Percentiles rank a stretch among this genome's conserved stretches.
Evolutionary conservation across 92 coral and sea anemone species (phyloP).

Genomic region (Siderastrea radians): DNA sequence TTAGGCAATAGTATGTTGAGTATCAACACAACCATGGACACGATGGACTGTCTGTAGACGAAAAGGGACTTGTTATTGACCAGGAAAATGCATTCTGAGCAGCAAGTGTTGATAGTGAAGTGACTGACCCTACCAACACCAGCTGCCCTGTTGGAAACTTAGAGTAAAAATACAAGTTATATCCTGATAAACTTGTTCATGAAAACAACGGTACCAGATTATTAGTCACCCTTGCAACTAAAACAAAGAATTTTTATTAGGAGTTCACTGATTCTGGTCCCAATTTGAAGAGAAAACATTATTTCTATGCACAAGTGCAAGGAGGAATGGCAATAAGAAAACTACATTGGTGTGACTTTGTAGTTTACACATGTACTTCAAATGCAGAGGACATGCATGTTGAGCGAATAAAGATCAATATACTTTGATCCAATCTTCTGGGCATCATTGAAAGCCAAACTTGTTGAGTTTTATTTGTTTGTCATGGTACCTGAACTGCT

Average conservation of each 20-base stretch:
- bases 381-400: conserved; percentile 38
- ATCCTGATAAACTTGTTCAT: not conserved
- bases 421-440: conserved; percentile 53
- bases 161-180: conserved; percentile 31
- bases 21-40: conserved; percentile 9
- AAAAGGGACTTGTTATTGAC: not conserved
- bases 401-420: conserved; percentile 12
- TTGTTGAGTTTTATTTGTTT: conserved; percentile 52
- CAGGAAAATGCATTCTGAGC: conserved; percentile 35
- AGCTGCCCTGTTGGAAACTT: conserved; percentile 24
- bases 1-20: conserved; percentile 29
- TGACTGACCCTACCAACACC: conserved; percentile 18
- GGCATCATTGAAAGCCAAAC: conserved; percentile 35
- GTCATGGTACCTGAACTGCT: not conserved
- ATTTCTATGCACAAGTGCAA: conserved; percentile 60
- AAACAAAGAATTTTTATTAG: conserved; percentile 43
- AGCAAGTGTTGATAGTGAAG: conserved; percentile 53
- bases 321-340: conserved; percentile 56
- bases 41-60: no score
- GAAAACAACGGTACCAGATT: not conserved
- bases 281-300: conserved; percentile 31
- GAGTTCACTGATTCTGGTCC: conserved; percentile 26
- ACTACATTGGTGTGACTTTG: conserved; percentile 62
- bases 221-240: conserved; percentile 24
- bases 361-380: conserved; percentile 30